A percentile compares a stretch with the other conserved stretches of the same genome.
Evolutionary conservation across 2,797 vertebrate species (phyloP).

Genomic region (Rhodeus uyekii): DNA sequence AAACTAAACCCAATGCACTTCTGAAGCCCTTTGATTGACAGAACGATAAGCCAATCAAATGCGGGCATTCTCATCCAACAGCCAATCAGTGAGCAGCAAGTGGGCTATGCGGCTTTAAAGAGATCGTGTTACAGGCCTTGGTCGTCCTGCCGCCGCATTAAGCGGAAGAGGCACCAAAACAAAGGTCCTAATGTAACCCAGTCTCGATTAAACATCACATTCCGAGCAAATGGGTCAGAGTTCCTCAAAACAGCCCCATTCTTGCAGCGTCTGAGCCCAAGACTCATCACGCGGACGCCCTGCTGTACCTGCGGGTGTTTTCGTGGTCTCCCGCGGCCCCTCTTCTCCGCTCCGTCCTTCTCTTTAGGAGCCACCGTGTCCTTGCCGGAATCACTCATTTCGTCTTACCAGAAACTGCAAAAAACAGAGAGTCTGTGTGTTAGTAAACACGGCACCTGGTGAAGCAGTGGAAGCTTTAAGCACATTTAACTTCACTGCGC

Average conservation of each 20-base stretch:
- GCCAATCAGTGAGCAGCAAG: constrained; percentile 58
- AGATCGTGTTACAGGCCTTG: constrained; percentile 70
- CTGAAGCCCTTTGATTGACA: constrained; percentile 61
- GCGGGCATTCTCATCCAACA: constrained; percentile 50
- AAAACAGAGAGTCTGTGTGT: not conserved
- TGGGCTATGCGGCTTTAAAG: constrained; percentile 70
- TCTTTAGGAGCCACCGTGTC: constrained; percentile 89
- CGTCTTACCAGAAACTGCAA: constrained; percentile 63
- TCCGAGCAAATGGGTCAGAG: fast-evolving
- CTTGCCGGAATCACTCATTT: constrained; percentile 90
- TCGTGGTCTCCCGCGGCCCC: constrained; percentile 90
- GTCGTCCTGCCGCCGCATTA: constrained; percentile 44
- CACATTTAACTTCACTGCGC: not conserved
- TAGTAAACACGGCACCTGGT: not conserved
- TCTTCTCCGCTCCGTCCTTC: constrained; percentile 89
- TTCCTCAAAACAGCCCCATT: no score
- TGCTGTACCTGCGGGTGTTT: constrained; percentile 84
- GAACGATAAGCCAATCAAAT: constrained; percentile 59
- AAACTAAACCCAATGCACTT: constrained; percentile 72
- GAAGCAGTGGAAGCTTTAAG: not conserved
- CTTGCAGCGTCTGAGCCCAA: no score
- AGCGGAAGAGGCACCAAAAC: not conserved
- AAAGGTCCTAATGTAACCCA: not conserved
- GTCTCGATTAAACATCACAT: not conserved
- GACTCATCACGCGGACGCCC: no score